A percentile compares a stretch with the other conserved stretches of the same genome.
Conservation (phyloP, 2,113 vertebrate species). For the Myotis brandtii region DNA sequence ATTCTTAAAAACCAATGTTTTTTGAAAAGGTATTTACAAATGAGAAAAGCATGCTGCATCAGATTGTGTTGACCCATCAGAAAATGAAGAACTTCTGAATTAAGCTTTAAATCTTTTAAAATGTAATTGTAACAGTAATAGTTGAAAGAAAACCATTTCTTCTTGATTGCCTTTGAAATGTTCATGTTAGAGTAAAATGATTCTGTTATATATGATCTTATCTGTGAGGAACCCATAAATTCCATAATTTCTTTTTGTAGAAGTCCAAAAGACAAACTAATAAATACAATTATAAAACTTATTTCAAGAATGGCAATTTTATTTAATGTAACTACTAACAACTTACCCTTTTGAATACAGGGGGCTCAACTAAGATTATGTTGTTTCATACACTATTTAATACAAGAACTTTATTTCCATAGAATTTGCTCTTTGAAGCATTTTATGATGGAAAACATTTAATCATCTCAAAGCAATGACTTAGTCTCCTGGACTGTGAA, state of each 20-base stretch:
- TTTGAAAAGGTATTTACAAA: background rate
- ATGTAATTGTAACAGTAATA: background rate
- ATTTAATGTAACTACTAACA: background rate
- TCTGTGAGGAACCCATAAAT: background rate
- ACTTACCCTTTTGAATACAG: background rate
- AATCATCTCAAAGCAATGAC: conserved; percentile 15
- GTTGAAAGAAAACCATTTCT: background rate
- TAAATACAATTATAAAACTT: background rate
- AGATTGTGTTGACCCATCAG: background rate
- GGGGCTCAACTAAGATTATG: background rate
- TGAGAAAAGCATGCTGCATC: background rate
- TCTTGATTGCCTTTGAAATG: background rate
- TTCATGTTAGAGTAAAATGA: background rate
- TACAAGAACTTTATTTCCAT: background rate
- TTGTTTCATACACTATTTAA: conserved; percentile 28
- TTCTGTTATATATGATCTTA: background rate
- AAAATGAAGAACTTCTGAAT: background rate
- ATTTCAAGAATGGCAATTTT: background rate
- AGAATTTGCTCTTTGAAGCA: background rate
- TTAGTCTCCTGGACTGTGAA: background rate
- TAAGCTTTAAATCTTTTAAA: background rate
- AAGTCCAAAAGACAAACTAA: background rate
- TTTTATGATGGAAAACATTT: conserved; percentile 36
- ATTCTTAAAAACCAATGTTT: background rate
- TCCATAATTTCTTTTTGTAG: background rate